Evolutionary conservation across 2,888 invertebrate genomes (phyloP).

Genomic region (Gibbula magus): DNA sequence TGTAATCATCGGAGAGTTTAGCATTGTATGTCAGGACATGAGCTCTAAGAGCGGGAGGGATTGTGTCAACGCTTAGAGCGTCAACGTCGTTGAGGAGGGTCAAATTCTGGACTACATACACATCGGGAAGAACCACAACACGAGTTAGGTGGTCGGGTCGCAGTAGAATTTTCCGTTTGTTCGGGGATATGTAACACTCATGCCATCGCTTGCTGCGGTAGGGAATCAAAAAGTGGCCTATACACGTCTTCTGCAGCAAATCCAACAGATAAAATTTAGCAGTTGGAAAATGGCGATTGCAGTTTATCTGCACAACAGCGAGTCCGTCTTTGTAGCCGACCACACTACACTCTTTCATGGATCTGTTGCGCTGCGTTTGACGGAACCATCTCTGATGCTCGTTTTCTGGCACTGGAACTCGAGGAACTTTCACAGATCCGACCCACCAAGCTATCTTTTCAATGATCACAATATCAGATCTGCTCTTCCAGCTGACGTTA

Average conservation of each 20-base stretch:
- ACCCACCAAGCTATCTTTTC: conserved; percentile 47
- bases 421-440: conserved; percentile 40
- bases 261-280: conserved; percentile 60
- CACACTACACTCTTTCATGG: conserved; percentile 49
- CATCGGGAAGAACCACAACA: conserved; percentile 46
- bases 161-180: conserved; percentile 49
- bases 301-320: conserved; percentile 54
- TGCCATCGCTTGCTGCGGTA: conserved; percentile 56
- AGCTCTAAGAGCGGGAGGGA: conserved; percentile 48
- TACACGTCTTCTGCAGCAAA: conserved; percentile 42
- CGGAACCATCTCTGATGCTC: conserved; percentile 42
- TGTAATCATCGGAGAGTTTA: conserved; percentile 49
- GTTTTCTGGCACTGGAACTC: conserved; percentile 32
- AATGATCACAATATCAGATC: conserved; percentile 45
- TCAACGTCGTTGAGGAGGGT: conserved; percentile 25
- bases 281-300: conserved; percentile 48
- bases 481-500: conserved; percentile 41
- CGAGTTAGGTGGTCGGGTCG: conserved; percentile 55
- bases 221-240: conserved; percentile 54
- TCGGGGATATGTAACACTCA: conserved; percentile 62
- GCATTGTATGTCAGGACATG: conserved; percentile 55
- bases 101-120: conserved; percentile 46
- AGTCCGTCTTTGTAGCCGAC: conserved; percentile 52
- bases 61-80: conserved; percentile 33
- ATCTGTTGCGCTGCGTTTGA: conserved; percentile 40